Conservation (phyloP, 2,797 vertebrate species). For the Sebastes taczanowskii region DNA sequence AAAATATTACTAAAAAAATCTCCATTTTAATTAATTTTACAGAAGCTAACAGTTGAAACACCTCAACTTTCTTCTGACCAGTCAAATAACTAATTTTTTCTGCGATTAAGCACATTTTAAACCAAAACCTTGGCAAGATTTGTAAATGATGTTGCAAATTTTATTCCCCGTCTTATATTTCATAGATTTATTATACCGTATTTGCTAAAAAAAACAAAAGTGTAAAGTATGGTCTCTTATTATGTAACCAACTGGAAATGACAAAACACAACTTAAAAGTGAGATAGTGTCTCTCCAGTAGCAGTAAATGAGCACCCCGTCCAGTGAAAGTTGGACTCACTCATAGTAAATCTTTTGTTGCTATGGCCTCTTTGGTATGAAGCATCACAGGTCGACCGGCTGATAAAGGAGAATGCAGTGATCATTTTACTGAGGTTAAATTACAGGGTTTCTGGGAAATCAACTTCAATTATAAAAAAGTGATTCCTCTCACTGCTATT, state of each 20-base stretch:
- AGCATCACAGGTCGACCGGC: slow-evolving; percentile 26
- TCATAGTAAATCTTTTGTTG: slow-evolving; percentile 17
- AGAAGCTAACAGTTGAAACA: slow-evolving; percentile 11
- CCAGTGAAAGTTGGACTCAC: slow-evolving; percentile 9
- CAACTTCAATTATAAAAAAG: slow-evolving; percentile 22
- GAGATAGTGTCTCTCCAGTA: slow-evolving; percentile 4
- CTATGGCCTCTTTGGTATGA: slow-evolving; percentile 14
- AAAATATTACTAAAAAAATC: slow-evolving; percentile 31
- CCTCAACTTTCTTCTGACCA: not conserved
- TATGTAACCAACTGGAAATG: slow-evolving; percentile 3
- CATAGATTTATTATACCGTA: not conserved
- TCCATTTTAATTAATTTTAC: slow-evolving; percentile 41
- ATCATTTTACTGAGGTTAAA: slow-evolving; percentile 34
- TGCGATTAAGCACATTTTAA: slow-evolving; percentile 1
- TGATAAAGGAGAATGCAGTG: slow-evolving; percentile 17
- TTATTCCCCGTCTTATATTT: not conserved
- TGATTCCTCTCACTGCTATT: slow-evolving; percentile 8
- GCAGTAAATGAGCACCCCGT: slow-evolving; percentile 1
- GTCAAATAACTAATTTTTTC: not conserved
- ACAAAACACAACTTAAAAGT: slow-evolving; percentile 3
- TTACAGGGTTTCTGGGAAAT: slow-evolving; percentile 33
- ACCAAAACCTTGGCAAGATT: not conserved
- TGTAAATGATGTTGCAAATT: not conserved
- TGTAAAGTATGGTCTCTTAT: not conserved
- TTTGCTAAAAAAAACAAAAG: not conserved